Base-by-base conservation (phyloP, 2,888 invertebrate species). In the Anthrax anthrax region DNA sequence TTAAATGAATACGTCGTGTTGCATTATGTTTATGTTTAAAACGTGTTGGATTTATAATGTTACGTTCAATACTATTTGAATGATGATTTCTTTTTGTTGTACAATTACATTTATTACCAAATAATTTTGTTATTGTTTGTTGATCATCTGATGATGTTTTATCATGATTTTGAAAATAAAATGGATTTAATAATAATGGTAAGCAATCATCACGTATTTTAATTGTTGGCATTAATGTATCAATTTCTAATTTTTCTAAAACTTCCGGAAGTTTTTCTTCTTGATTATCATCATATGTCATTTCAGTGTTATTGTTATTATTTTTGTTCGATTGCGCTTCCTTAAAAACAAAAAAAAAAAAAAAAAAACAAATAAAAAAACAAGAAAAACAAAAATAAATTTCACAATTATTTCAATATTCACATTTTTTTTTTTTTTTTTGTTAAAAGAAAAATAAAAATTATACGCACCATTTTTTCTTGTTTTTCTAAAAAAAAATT, bases 181-280 rank as follows among this genome's bases (percentile, higher is more conserved):
- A 64, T 4, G 64, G 65, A 56, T 65, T 60, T 2, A 55, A 47
- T 3, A 48, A 47, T 6, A 57, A 46, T 14, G 57, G 54, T 18
- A 57, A 48, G 34, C 23, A 43, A 44, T 29, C 46, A 60, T 47
- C 43, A 3, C 37, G 14, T 18, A 56, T 41, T 43, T 60, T 58
- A 9, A 51, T 47, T 37, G 55, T 55, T 40, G 57, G 57, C 44
- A 70, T 66, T 39, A 60, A 57, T 27, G 72, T 70, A 54, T 73
- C 72, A 59, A 78, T 77, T 67, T 76, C 72, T 51, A 78, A 60
- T 57, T 71, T 73, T 51, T 70, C 70, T 65, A 77, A 67, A 59
- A 72, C 70, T 49, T 72, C 69, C 52, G 72, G 71, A 52, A 77
- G 57, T 48, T 70, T 63, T 55, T 71, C 60, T 47, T 74, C 73